These are phyloP conservation scores for Carollia perspicillata DNA, from an alignment of 2,113 vertebrate species.

Conservation along the genomic window DNA sequence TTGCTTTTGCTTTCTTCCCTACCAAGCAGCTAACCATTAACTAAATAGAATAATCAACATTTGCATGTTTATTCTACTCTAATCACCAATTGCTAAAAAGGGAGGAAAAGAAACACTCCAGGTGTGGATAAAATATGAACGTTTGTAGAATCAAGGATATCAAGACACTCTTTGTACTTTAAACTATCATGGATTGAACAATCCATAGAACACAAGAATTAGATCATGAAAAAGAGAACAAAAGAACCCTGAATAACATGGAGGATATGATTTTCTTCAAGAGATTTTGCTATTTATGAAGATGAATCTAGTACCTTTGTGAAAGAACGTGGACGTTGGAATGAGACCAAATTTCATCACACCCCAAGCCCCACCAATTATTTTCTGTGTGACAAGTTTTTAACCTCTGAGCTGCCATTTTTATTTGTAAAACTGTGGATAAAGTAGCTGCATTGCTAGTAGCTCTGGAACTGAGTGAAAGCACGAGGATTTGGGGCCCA, in stretches of 20 bases:
- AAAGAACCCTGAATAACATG: neutral
- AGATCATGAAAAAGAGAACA: neutral
- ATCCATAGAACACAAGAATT: neutral
- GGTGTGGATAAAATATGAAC: neutral
- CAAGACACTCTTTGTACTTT: neutral
- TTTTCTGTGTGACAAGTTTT: neutral
- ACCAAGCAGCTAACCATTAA: neutral
- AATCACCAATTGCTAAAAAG: neutral
- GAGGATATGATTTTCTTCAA: neutral
- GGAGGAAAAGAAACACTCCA: neutral
- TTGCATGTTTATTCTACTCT: neutral
- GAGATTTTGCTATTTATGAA: neutral
- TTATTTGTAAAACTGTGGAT: neutral
- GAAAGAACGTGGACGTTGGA: neutral
- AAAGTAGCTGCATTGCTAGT: neutral
- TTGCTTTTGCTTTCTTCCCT: conserved; percentile 18
- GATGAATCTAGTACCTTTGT: neutral
- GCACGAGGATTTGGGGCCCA: accelerated
- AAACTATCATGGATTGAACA: neutral
- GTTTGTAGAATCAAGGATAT: neutral
- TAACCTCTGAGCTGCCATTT: neutral
- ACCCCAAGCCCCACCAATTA: neutral
- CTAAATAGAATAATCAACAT: neutral
- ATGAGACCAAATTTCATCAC: neutral
- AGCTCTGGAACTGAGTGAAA: neutral